Base-by-base conservation (phyloP, 2,113 vertebrate genomes). In the Oryctolagus cuniculus region DNA sequence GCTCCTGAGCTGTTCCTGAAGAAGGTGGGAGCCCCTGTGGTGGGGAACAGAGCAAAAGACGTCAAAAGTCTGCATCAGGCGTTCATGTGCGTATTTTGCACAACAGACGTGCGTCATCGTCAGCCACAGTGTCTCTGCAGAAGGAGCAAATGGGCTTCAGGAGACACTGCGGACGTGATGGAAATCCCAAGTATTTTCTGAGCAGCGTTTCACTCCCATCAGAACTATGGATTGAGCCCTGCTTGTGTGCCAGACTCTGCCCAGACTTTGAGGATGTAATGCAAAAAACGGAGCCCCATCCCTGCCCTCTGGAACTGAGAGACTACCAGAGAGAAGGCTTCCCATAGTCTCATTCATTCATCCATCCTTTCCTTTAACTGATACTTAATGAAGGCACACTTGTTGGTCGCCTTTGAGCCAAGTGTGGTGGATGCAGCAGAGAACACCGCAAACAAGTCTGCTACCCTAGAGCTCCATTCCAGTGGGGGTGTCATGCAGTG, bases 341-440 rank as follows among this genome's bases (percentile, higher is more conserved):
- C 63, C 69, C 11, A 2, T 0, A 0, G 27, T 58, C 44, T 49
- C 29, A 27, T 4, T 7, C 4, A 0, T 31, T 5, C 67, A 38
- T 10, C 34, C 25, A 16, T n/a, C 22, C 61, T 87, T 22, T 7
- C 63, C 63, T 69, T 82, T 69, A 58, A 6, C 34, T 49, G 9
- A 0, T 10, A 25, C 13, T 38, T n/a, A 38, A 36, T 0, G 36
- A 64, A 21, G 1, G 29, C 6, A 0, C 49, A 24, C 36, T 67
- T 22, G 19, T 19, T 6, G 36, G 67, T 38, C 38, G 31, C 10
- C 13, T 15, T 49, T 53, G 69, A 63, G 31, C 29, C 64, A 12
- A 13, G 25, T 4, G 10, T 17, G 25, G 24, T 6, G 31, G 38
- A 4, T 1, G 1, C n/a, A 11, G 17, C 38, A 9, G 15, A 66